Conservation (phyloP, 1,140 invertebrate genomes). For the Calephelis virginiensis region DNA sequence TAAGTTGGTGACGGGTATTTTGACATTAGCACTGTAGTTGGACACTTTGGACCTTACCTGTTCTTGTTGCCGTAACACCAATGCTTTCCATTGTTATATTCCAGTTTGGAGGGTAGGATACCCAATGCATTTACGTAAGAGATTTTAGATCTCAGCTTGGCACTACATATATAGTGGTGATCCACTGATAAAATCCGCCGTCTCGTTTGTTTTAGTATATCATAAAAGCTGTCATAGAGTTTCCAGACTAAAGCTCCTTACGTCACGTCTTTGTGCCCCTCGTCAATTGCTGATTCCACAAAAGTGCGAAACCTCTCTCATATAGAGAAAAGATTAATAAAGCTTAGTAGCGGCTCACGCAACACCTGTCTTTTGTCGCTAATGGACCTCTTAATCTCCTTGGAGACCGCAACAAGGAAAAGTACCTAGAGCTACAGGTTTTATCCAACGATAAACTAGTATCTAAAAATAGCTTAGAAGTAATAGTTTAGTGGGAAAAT, state of each 20-base stretch:
- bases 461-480: neutral
- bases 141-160: too few species aligned
- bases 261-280: conserved; percentile 21
- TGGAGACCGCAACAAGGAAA: conserved; percentile 43
- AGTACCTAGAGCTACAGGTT: conserved; percentile 30
- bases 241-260: neutral
- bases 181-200: too few species aligned
- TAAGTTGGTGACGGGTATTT: too few species aligned
- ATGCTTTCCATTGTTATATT: too few species aligned
- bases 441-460: conserved; percentile 13
- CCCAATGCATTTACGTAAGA: too few species aligned
- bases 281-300: conserved; percentile 54
- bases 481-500: neutral
- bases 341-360: conserved; percentile 63
- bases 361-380: conserved; percentile 74
- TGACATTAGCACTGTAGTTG: too few species aligned
- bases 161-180: too few species aligned
- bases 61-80: too few species aligned
- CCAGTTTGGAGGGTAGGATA: too few species aligned
- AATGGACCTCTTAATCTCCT: conserved; percentile 67
- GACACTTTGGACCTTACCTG: too few species aligned
- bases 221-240: too few species aligned
- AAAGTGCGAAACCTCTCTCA: conserved; percentile 63
- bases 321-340: conserved; percentile 72
- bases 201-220: too few species aligned